Percentiles rank a stretch among this genome's conserved stretches.
Evolutionary conservation across 2,888 invertebrate species (phyloP).

Genomic region (Hydrotaea diabolus): DNA sequence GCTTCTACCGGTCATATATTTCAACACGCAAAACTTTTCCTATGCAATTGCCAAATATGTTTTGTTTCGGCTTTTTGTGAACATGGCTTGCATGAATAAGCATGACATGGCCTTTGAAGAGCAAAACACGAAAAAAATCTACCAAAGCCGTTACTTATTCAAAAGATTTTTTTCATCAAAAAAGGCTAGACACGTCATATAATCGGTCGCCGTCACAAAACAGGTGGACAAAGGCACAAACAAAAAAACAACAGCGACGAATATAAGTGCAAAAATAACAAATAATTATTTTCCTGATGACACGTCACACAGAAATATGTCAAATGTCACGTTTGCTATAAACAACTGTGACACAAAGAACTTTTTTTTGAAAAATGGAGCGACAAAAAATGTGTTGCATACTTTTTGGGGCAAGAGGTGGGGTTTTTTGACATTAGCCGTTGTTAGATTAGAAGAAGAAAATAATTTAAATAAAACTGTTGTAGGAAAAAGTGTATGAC

Average conservation of each 20-base stretch:
- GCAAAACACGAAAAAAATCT: background rate
- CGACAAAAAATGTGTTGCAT: background rate
- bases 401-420: background rate
- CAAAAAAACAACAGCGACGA: background rate
- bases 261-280: conserved; percentile 24
- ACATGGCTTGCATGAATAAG: conserved; percentile 28
- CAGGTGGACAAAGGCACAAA: background rate
- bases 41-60: conserved; percentile 17
- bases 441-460: no score
- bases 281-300: conserved; percentile 48
- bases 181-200: conserved; percentile 28
- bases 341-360: background rate
- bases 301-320: conserved; percentile 23
- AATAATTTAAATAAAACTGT: no score
- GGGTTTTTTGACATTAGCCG: background rate
- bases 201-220: background rate
- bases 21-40: conserved; percentile 42
- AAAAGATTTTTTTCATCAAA: background rate
- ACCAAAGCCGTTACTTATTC: background rate
- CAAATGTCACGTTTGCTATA: conserved; percentile 1
- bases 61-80: conserved; percentile 1
- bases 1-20: background rate
- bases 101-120: conserved; percentile 21
- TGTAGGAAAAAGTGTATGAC: no score
- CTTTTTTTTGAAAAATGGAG: background rate